phyloP scores from a whole-genome alignment of 2,888 invertebrate species.

The Eledona agricola region DNA sequence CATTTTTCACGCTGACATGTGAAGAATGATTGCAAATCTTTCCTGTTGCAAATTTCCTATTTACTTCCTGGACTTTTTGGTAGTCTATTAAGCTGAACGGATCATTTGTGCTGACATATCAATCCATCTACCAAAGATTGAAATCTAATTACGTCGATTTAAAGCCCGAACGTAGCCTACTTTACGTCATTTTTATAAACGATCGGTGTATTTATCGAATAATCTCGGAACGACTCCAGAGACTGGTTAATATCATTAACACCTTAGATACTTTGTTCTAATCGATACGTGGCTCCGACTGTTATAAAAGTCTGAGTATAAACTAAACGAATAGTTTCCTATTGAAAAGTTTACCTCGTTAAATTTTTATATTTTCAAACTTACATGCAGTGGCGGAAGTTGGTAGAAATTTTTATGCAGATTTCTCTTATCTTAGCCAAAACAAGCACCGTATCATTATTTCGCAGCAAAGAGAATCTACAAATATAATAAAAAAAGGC shows the following conservation, averaged over 20 bases:
- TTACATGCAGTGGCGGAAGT: constrained; percentile 13
- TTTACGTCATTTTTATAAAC: constrained; percentile 23
- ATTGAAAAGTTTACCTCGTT: constrained; percentile 23
- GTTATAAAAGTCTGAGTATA: constrained; percentile 5
- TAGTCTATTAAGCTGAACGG: constrained; percentile 18
- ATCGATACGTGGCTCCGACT: constrained; percentile 5
- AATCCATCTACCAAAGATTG: constrained; percentile 6
- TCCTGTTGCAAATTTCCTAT: constrained; percentile 26
- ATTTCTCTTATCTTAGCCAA: constrained; percentile 3
- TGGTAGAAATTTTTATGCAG: constrained; percentile 16
- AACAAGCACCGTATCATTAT: constrained; percentile 10
- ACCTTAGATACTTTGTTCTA: constrained; percentile 11
- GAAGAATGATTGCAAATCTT: constrained; percentile 33
- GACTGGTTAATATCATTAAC: constrained; percentile 20
- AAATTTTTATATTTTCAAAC: constrained; percentile 23
- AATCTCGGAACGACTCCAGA: constrained; percentile 21
- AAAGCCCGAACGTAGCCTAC: constrained; percentile 1
- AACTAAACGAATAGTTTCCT: constrained; percentile 6
- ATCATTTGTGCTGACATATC: constrained; percentile 14
- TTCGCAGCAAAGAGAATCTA: background rate
- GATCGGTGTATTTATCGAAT: constrained; percentile 14
- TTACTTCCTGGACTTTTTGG: constrained; percentile 23
- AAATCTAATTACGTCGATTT: background rate
- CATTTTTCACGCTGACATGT: constrained; percentile 36
- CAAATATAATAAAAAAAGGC: constrained; percentile 17